Percentiles rank a stretch among this genome's conserved stretches.
Evolutionary conservation across 2,888 invertebrate genomes (phyloP).

Genomic region (Diaperis boleti): DNA sequence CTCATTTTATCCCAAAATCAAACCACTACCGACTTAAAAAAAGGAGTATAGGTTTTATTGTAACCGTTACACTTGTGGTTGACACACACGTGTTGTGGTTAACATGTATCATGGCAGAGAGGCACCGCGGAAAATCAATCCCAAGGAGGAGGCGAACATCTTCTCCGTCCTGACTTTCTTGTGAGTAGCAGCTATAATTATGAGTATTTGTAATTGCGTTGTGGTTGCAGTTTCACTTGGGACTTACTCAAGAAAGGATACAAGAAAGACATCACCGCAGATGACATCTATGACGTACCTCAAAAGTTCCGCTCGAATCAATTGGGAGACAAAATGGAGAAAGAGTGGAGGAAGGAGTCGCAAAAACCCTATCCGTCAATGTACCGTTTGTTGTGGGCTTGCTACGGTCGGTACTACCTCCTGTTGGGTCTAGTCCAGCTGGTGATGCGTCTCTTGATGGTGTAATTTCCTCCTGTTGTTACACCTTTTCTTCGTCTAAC

Average conservation of each 20-base stretch:
- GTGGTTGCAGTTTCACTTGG: constrained; percentile 72
- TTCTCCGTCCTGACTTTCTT: constrained; percentile 76
- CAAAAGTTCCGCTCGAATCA: constrained; percentile 61
- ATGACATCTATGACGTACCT: constrained; percentile 71
- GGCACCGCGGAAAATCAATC: constrained; percentile 71
- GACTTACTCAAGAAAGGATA: constrained; percentile 75
- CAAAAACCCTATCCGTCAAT: constrained; percentile 50
- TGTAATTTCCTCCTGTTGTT: constrained; percentile 47
- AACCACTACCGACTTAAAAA: too few relatives aligned
- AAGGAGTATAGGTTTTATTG: too few relatives aligned
- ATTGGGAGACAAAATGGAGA: constrained; percentile 67
- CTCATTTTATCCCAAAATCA: too few relatives aligned
- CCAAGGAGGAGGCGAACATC: constrained; percentile 73
- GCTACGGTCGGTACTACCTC: constrained; percentile 54
- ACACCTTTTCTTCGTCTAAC: neutral
- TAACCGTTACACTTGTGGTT: neutral
- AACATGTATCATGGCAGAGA: constrained; percentile 72
- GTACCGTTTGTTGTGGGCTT: constrained; percentile 50
- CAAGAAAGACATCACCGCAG: constrained; percentile 72
- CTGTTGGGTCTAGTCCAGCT: constrained; percentile 46
- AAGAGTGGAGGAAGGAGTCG: constrained; percentile 48
- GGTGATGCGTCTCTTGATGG: constrained; percentile 46
- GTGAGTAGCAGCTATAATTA: too few relatives aligned
- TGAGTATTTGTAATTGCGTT: constrained; percentile 59
- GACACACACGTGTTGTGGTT: neutral